phyloP scores from a whole-genome alignment of 1,140 invertebrate genomes.

The Yoshiicerus persimilis region DNA sequence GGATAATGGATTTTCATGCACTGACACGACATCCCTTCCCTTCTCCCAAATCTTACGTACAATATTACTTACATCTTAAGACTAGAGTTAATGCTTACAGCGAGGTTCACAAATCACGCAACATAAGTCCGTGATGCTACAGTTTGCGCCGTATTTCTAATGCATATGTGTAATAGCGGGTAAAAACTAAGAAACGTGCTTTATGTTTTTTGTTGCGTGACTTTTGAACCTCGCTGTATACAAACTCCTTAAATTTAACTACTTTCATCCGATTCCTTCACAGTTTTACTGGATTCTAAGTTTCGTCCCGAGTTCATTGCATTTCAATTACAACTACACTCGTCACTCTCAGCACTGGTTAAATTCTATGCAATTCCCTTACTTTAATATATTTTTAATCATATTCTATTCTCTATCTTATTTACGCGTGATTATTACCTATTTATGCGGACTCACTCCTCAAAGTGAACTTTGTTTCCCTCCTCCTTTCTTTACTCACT shows the following conservation, averaged over 20 bases:
- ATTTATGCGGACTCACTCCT: conserved; percentile 35
- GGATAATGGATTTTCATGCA: not conserved
- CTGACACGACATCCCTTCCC: not conserved
- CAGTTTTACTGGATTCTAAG: no score
- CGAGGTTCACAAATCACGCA: no score
- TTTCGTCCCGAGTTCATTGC: not conserved
- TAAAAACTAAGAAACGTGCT: no score
- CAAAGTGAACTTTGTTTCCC: conserved; percentile 23
- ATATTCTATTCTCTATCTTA: not conserved
- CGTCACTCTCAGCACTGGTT: not conserved
- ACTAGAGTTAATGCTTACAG: no score
- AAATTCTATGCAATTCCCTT: not conserved
- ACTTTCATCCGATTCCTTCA: not conserved
- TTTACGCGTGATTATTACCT: not conserved
- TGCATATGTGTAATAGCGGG: no score
- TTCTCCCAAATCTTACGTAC: not conserved
- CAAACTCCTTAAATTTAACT: not conserved
- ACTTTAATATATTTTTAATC: not conserved
- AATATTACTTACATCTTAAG: not conserved
- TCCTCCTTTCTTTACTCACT: not conserved
- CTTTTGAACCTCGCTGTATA: no score
- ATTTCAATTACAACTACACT: not conserved
- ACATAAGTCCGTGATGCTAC: no score
- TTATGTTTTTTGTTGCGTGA: no score
- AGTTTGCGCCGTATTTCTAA: no score